Conservation (phyloP, 2,113 vertebrate genomes). For the Chitala chitala region DNA sequence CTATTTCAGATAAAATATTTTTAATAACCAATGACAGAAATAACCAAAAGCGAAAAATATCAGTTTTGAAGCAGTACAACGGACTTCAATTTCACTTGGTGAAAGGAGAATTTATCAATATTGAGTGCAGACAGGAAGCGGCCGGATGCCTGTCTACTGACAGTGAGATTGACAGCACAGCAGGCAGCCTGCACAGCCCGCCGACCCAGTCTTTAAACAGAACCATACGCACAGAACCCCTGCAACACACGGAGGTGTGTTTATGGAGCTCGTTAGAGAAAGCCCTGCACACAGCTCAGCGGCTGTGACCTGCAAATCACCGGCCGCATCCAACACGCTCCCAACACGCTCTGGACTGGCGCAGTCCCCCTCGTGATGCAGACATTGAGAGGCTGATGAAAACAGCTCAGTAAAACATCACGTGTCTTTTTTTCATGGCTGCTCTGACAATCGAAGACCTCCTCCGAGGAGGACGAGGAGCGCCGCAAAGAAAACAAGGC, state of each 20-base stretch:
- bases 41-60: slow-evolving; percentile 35
- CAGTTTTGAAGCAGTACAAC: not conserved
- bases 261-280: not conserved
- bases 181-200: slow-evolving; percentile 22
- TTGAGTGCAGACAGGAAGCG: slow-evolving; percentile 25
- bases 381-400: too few relatives aligned
- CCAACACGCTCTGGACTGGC: too few relatives aligned
- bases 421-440: too few relatives aligned
- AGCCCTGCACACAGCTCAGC: not conserved
- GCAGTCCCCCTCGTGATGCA: too few relatives aligned
- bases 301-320: not conserved
- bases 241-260: not conserved
- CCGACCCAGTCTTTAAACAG: not conserved
- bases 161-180: slow-evolving; percentile 27
- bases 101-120: slow-evolving; percentile 43
- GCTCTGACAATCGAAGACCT: too few relatives aligned
- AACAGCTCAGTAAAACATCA: too few relatives aligned
- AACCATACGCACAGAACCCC: not conserved
- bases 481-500: slow-evolving; percentile 45
- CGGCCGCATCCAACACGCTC: too few relatives aligned
- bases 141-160: not conserved
- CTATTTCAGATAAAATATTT: slow-evolving; percentile 35
- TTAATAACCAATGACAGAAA: slow-evolving; percentile 40
- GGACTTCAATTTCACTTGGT: slow-evolving; percentile 26
- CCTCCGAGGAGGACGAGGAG: slow-evolving; percentile 48